Conservation (phyloP, 1,140 invertebrate genomes). For the Schlechtendalia chinensis region DNA sequence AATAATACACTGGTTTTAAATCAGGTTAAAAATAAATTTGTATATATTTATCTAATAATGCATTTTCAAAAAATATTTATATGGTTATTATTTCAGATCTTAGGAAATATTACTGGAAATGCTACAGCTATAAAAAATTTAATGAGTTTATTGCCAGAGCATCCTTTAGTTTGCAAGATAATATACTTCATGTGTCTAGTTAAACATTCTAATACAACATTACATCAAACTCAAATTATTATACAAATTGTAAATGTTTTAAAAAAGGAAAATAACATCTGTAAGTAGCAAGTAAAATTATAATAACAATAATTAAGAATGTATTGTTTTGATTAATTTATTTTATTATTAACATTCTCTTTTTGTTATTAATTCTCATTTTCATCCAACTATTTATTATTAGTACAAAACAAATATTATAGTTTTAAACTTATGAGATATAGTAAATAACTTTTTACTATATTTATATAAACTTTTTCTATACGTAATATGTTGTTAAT, state of each 20-base stretch:
- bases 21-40: constrained; percentile 33
- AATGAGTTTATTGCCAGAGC: constrained; percentile 16
- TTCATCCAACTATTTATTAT: background rate
- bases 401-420: background rate
- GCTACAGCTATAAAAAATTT: background rate
- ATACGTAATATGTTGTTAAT: too few species aligned
- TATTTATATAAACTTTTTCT: too few species aligned
- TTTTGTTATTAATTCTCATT: background rate
- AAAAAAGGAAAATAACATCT: constrained; percentile 23
- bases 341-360: background rate
- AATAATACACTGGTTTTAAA: background rate
- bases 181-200: constrained; percentile 15
- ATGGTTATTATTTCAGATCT: background rate
- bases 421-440: too few species aligned
- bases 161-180: background rate
- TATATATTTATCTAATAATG: too few species aligned
- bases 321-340: background rate
- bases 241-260: background rate
- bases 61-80: background rate
- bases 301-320: background rate
- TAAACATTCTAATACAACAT: background rate
- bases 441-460: too few species aligned
- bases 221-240: background rate
- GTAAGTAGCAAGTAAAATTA: constrained; percentile 19
- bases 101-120: background rate